phyloP scores from a whole-genome alignment of 2,888 invertebrate species.

The Argyresthia goedartella region DNA sequence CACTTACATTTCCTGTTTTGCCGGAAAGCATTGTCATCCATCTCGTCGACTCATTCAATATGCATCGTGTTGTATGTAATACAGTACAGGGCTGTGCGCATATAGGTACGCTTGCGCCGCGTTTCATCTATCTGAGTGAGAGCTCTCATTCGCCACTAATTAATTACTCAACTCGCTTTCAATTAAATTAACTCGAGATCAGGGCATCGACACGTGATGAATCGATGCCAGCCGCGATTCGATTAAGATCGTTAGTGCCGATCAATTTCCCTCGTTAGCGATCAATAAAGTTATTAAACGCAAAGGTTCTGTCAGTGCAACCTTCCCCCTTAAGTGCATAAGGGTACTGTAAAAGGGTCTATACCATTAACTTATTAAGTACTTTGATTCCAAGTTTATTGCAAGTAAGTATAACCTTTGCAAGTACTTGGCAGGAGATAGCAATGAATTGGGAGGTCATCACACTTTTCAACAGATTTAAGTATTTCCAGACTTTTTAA shows the following conservation, averaged over 20 bases:
- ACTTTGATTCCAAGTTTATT: too few relatives aligned
- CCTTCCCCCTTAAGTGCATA: too few relatives aligned
- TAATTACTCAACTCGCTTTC: slow-evolving; percentile 67
- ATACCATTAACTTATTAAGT: too few relatives aligned
- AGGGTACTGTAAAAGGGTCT: too few relatives aligned
- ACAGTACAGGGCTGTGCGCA: slow-evolving; percentile 2
- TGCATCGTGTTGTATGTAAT: slow-evolving; percentile 38
- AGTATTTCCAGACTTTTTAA: too few relatives aligned
- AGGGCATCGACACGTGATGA: slow-evolving; percentile 60
- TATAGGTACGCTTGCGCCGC: slow-evolving; percentile 15
- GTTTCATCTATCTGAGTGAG: slow-evolving; percentile 53
- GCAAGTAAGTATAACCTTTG: background rate
- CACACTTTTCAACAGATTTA: too few relatives aligned
- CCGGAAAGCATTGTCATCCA: background rate
- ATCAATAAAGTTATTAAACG: slow-evolving; percentile 54
- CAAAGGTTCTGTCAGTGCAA: background rate
- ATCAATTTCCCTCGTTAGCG: slow-evolving; percentile 58
- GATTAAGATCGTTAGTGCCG: slow-evolving; percentile 62
- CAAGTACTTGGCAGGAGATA: background rate
- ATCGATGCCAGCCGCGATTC: slow-evolving; percentile 55
- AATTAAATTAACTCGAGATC: slow-evolving; percentile 65
- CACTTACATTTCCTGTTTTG: background rate
- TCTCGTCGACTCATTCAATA: slow-evolving; percentile 19
- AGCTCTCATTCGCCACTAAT: slow-evolving; percentile 64
- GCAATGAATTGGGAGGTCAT: too few relatives aligned